phyloP scores from a whole-genome alignment of 2,797 vertebrate species.

The Hippopotamyrus pictus region DNA sequence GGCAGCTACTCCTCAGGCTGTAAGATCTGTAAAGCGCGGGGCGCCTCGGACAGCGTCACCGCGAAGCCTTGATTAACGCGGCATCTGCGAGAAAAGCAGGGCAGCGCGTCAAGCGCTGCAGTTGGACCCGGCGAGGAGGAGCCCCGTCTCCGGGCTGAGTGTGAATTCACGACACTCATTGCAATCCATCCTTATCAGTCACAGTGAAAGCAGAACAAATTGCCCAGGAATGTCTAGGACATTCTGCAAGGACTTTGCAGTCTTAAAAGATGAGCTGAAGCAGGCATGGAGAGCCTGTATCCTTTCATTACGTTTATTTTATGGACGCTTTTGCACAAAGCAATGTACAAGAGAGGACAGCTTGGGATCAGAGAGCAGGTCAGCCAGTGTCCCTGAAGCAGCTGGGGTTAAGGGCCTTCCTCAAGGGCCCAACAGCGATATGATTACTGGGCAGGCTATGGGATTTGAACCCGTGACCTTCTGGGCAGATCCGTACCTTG shows the following conservation, averaged over 20 bases:
- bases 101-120: conserved; percentile 35
- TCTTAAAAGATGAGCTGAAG: conserved; percentile 1
- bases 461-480: not conserved
- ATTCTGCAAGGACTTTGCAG: conserved; percentile 48
- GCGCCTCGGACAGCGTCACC: conserved; percentile 53
- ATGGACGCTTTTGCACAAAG: not conserved
- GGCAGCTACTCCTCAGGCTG: conserved; percentile 35
- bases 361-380: not conserved
- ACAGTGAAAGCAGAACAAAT: conserved; percentile 61
- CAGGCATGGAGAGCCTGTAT: not conserved
- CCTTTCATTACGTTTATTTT: not conserved
- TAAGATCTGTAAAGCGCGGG: conserved; percentile 43
- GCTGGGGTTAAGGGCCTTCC: not conserved
- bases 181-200: conserved; percentile 62
- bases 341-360: not conserved
- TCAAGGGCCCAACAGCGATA: not conserved
- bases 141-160: conserved; percentile 62
- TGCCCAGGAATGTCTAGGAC: conserved; percentile 50
- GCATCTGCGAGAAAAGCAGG: conserved; percentile 53
- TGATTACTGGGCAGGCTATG: not conserved
- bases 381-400: not conserved
- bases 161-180: conserved; percentile 47
- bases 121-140: conserved; percentile 47
- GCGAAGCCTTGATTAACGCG: conserved; percentile 62
- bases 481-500: not conserved